Evolutionary conservation across 1,140 invertebrate species (phyloP).

Genomic region (Cydia splendana): DNA sequence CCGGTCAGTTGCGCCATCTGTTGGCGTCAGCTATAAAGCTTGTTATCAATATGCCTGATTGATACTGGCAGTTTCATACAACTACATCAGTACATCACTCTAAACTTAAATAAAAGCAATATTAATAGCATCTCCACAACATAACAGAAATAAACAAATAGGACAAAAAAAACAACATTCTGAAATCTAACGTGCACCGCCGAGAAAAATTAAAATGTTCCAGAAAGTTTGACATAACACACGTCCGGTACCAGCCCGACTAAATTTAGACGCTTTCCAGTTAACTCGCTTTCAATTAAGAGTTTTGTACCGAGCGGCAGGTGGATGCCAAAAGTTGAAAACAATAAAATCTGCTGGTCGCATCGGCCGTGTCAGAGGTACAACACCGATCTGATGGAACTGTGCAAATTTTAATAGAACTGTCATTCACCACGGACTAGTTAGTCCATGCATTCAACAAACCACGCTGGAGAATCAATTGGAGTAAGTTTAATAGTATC

Average conservation of each 20-base stretch:
- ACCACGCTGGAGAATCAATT: conserved; percentile 26
- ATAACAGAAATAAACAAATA: too few species aligned
- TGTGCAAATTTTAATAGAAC: conserved; percentile 46
- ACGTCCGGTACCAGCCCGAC: not conserved
- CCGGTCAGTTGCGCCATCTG: conserved; percentile 11
- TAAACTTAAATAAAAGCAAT: too few species aligned
- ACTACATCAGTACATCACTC: not conserved
- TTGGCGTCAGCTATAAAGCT: not conserved
- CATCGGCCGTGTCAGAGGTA: conserved; percentile 20
- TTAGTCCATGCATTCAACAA: too few species aligned
- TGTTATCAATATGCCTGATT: not conserved
- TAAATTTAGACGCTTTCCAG: conserved; percentile 8
- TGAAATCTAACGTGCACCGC: too few species aligned
- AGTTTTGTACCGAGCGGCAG: conserved; percentile 32
- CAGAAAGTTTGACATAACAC: not conserved
- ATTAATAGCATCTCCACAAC: too few species aligned
- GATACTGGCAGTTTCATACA: not conserved
- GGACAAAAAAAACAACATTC: too few species aligned
- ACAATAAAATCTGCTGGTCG: conserved; percentile 36
- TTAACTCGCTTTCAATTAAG: conserved; percentile 28
- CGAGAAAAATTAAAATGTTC: not conserved
- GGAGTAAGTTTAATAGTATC: conserved; percentile 7
- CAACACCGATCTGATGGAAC: conserved; percentile 39
- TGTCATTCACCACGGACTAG: too few species aligned
- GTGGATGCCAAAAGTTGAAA: conserved; percentile 33